phyloP scores from a whole-genome alignment of 2,888 invertebrate genomes.

The Agapetus fuscipes region DNA sequence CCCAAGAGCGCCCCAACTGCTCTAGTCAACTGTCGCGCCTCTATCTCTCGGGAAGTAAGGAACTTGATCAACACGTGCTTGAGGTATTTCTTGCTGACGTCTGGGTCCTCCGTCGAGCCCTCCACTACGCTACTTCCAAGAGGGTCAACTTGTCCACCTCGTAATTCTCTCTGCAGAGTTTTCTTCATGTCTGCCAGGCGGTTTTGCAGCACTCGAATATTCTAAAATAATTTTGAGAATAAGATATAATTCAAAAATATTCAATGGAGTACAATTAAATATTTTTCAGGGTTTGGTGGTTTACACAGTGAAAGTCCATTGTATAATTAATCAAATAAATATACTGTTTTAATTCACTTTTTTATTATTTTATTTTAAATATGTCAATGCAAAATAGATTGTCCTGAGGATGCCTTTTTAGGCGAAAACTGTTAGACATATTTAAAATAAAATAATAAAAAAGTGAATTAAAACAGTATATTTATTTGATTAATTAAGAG shows the following conservation, averaged over 20 bases:
- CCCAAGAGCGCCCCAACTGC: slow-evolving; percentile 78
- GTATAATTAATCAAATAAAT: too few relatives aligned
- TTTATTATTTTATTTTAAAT: not conserved
- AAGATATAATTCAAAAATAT: not conserved
- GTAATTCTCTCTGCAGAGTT: slow-evolving; percentile 78
- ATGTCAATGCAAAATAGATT: too few relatives aligned
- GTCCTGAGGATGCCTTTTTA: too few relatives aligned
- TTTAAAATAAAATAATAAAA: too few relatives aligned
- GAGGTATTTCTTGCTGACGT: slow-evolving; percentile 61
- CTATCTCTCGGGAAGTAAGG: slow-evolving; percentile 75
- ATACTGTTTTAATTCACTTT: too few relatives aligned
- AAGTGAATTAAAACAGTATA: too few relatives aligned
- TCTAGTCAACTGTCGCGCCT: slow-evolving; percentile 82
- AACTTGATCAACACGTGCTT: slow-evolving; percentile 92
- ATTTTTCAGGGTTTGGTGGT: too few relatives aligned
- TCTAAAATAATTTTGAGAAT: slow-evolving; percentile 48
- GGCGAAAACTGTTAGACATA: too few relatives aligned
- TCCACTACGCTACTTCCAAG: slow-evolving; percentile 49
- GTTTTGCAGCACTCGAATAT: slow-evolving; percentile 81
- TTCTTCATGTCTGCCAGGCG: slow-evolving; percentile 85
- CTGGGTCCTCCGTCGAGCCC: slow-evolving; percentile 48
- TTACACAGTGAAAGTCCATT: too few relatives aligned
- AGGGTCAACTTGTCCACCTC: slow-evolving; percentile 32
- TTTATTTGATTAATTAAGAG: too few relatives aligned
- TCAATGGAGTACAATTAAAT: not conserved